Evolutionary conservation across 2,113 vertebrate genomes (phyloP), one percentile per base, ranked within the genome.

Genomic region (Lamprologus sp.): DNA sequence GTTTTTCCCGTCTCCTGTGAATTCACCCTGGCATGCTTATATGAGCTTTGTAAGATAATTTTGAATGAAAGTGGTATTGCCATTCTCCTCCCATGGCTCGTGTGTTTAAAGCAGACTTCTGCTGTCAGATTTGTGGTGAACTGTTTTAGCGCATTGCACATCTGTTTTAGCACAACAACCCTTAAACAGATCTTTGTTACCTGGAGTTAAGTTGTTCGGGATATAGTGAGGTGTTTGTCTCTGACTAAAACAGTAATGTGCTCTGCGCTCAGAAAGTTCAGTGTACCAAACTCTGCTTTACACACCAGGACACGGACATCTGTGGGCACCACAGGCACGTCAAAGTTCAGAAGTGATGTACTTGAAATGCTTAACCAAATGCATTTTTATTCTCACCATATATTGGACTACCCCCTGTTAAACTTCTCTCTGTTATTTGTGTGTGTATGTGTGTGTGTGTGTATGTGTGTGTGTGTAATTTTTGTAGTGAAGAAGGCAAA

Each of bases 401-500:
- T 93, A 89, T 93, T 93, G 92, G 94, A 96, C 95, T 97, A 96
- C 97, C 96, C 98, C 97, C 92, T 96, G 95, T 96, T 96, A 98
- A 99, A 99, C 97, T 98, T 98, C 96, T 99, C 98, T 99, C 97
- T 99, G 98, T 99, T 98, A 98, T 99, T 98, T 99, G 98, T 96
- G 92, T 96, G 95, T 95, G 65, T 84, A 56, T 95, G 84, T 95
- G 53, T 91, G 81, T 98, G 97, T 92, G 97, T 91, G 92, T 92
- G 87, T 93, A 75, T 92, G 91, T 93, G 92, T 92, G 98, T 92
- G 98, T 92, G 98, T 98, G 98, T 99, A 97, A 98, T 97, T 98
- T 99, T 99, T 98, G 96, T 99, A 99, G 98, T 98, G 98, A 98
- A 99, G 98, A 99, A 99, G 98, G 98, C 98, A 99, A 98, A 98